Percentiles rank a stretch among this genome's conserved stretches.
These are phyloP conservation scores for Lysandra bellargus DNA, from an alignment of 2,888 invertebrate species.

Conservation along the genomic window DNA sequence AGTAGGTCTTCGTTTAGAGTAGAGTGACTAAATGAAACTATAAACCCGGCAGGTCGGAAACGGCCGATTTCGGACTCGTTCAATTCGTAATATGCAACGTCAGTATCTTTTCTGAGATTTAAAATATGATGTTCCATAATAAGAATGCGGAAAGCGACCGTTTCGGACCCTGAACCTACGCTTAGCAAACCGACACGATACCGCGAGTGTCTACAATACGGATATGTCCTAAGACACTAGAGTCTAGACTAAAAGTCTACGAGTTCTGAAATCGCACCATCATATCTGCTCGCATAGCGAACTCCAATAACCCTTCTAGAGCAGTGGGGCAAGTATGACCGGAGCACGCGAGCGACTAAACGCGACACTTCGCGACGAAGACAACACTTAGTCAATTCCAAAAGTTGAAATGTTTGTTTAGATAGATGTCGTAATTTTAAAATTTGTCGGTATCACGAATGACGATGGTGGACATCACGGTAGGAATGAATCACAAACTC, in stretches of 20 bases:
- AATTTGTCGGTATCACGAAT: neutral
- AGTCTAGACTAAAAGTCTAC: neutral
- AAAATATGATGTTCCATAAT: neutral
- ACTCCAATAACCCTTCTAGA: neutral
- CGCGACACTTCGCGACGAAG: neutral
- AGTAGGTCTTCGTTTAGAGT: slow-evolving; percentile 38
- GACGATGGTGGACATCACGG: neutral
- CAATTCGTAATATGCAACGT: neutral
- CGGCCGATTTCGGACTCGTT: neutral
- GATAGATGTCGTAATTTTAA: slow-evolving; percentile 32
- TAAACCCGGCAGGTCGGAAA: neutral
- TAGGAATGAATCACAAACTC: neutral
- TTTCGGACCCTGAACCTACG: slow-evolving; percentile 17
- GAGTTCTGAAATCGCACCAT: neutral
- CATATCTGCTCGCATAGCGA: neutral
- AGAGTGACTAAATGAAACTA: slow-evolving; percentile 29
- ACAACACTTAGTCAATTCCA: slow-evolving; percentile 33
- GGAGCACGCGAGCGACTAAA: neutral
- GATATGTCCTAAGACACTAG: neutral
- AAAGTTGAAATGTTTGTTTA: slow-evolving; percentile 31
- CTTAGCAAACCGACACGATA: neutral
- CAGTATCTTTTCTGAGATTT: neutral
- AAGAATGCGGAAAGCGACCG: neutral
- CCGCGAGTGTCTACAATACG: neutral
- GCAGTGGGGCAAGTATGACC: neutral